Evolutionary conservation across 1,140 invertebrate genomes (phyloP).

Genomic region (Dinothrombium tinctorium): DNA sequence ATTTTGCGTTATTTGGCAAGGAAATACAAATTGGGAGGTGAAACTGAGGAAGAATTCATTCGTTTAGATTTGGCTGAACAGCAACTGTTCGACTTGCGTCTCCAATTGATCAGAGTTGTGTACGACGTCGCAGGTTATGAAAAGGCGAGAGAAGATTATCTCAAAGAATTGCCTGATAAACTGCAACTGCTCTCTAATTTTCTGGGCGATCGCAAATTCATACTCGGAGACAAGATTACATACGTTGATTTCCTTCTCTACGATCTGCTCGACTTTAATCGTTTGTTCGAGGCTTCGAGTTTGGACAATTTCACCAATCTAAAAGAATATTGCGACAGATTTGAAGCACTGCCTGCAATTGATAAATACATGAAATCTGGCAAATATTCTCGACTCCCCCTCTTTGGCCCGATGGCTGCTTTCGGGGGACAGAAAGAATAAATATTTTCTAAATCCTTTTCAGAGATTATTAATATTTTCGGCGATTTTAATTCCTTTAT

Average conservation of each 20-base stretch:
- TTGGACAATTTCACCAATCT: neutral
- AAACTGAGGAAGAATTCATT: conserved; percentile 22
- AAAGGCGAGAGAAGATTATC: conserved; percentile 9
- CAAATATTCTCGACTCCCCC: neutral
- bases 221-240: conserved; percentile 26
- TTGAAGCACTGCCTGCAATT: conserved; percentile 2
- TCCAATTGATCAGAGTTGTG: conserved; percentile 17
- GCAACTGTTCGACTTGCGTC: conserved; percentile 24
- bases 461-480: too few species aligned
- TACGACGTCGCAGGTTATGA: conserved; percentile 11
- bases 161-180: conserved; percentile 17
- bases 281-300: neutral
- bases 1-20: conserved; percentile 28
- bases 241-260: conserved; percentile 28
- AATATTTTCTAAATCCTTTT: too few species aligned
- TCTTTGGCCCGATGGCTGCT: neutral
- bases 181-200: conserved; percentile 20
- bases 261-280: conserved; percentile 25
- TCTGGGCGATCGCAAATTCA: conserved; percentile 23
- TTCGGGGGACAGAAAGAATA: neutral
- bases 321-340: neutral
- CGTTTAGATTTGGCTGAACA: conserved; percentile 24
- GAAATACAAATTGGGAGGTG: conserved; percentile 17
- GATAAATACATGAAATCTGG: conserved; percentile 4
- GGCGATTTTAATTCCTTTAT: too few species aligned